Evolutionary conservation across 2,888 invertebrate species (phyloP).

Genomic region (Noctua fimbriata): DNA sequence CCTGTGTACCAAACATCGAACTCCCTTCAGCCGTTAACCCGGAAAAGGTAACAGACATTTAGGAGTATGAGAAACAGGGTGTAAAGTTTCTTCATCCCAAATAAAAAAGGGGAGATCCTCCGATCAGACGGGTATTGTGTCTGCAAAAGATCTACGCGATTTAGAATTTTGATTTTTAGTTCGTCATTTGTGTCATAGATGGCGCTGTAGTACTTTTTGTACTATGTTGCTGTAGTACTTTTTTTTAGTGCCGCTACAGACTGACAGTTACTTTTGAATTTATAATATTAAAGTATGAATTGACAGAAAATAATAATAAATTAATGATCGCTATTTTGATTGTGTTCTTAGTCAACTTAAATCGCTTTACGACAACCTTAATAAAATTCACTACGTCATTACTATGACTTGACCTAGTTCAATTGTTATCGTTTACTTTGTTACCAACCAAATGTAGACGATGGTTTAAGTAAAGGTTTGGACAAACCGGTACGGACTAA

Average conservation of each 20-base stretch:
- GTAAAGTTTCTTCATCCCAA: too few relatives aligned
- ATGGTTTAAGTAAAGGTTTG: not conserved
- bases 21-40: not conserved
- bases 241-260: too few relatives aligned
- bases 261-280: too few relatives aligned
- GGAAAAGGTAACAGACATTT: not conserved
- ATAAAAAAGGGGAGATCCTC: too few relatives aligned
- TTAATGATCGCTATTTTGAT: not conserved
- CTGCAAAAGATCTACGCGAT: too few relatives aligned
- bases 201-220: too few relatives aligned
- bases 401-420: constrained; percentile 37
- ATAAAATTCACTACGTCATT: not conserved
- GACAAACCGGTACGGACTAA: not conserved
- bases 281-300: too few relatives aligned
- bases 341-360: not conserved
- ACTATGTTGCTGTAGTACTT: too few relatives aligned
- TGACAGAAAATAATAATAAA: not conserved
- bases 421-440: constrained; percentile 16
- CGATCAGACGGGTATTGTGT: too few relatives aligned
- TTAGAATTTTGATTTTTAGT: too few relatives aligned
- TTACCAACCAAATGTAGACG: constrained; percentile 10
- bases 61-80: too few relatives aligned
- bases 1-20: not conserved
- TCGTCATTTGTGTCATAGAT: too few relatives aligned
- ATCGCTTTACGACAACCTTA: not conserved